Base-by-base conservation (phyloP, 2,113 vertebrate species). In the Eublepharis macularius region DNA sequence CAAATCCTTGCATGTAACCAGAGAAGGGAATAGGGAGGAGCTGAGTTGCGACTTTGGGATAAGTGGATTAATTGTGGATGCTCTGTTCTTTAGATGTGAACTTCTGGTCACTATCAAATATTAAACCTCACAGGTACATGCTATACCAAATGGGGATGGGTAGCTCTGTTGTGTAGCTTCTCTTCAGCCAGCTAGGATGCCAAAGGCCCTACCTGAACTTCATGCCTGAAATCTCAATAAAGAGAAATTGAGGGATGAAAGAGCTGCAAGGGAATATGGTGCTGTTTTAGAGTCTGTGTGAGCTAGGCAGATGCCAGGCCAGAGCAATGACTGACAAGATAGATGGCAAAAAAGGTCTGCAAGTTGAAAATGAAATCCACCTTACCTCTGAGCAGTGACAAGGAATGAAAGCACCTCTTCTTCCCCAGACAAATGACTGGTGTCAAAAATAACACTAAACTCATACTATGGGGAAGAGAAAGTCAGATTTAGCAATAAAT, bases 371-470 rank as follows among this genome's bases (percentile, higher is more conserved):
- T 7, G 26, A 47, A 66, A 4, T 14, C 51, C 41, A 34, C 39
- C 91, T 94, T 93, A 99, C 99, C 99, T 99, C 93, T 97, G 98
- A 54, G 98, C 97, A 82, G 97, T 97, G 87, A 98, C 92, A 17
- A 98, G 94, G 95, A 99, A 99, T 77, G 96, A 95, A 80, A 99
- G 95, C 0, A 91, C 96, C 54, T 98, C 97, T 49, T 99, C 98
- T 90, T 98, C 97, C 12, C 98, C 98, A 17, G 98, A 98, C 80
- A 99, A 95, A 89, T 96, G 98, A 90, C 96, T 99, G 0, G 98
- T 99, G 90, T 99, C 99, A 93, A 99, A 99, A 93, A 99, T 98
- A 75, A 98, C 95, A 10, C 97, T 98, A 92, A 99, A 98, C 65
- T 98, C 97, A 81, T 98, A 99, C 99, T 99, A 90, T 0, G 8